Evolutionary conservation across 2,888 invertebrate genomes (phyloP), one percentile per base, ranked within the genome.

Genomic region (Cheilosia vulpina): DNA sequence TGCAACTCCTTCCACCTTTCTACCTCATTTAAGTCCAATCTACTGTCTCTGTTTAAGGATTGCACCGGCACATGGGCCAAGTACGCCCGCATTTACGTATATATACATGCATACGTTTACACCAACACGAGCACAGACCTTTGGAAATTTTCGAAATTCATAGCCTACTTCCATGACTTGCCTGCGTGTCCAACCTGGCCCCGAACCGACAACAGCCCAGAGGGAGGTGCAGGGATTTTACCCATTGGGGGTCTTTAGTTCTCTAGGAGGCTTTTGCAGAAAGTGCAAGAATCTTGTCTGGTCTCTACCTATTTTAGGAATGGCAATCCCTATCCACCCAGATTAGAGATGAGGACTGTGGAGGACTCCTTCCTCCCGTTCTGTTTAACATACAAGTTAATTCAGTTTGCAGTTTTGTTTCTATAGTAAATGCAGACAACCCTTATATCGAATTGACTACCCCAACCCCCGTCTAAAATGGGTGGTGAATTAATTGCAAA

Each of bases 401-500:
- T 85, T 85, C 85, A 85, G 85, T 85, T 85, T 85, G 81, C 85
- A 85, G 77, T 85, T 85, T 76, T 77, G 77, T 77, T 81, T 75
- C 69, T 85, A 21, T 65, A 72, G 81, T 81, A 85, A 85, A 85
- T 85, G 85, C 85, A 81, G 76, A 76, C 85, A 81, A 76, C 85
- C 85, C 85, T 81, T 81, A 85, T 85, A 80, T 85, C 81, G 81
- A 85, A 85, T 77, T 72, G 72, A 55, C 76, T 72, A 60, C 76
- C 71, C 43, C 43, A 43, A 55, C 55, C 24, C 31, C 9, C 21
- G 1, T 15, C 5, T 15, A 15, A 47, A 21, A 17, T 55, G 76
- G 85, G 85, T 81, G 81, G 85, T 66, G 81, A 85, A 85, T 85
- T 85, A 85, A 81, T 85, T 85, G 85, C 85, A 85, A 85, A 85